A percentile compares a stretch with the other conserved stretches of the same genome.
These are phyloP conservation scores for Tinea semifulvella DNA, from an alignment of 2,888 invertebrate species.

Conservation along the genomic window DNA sequence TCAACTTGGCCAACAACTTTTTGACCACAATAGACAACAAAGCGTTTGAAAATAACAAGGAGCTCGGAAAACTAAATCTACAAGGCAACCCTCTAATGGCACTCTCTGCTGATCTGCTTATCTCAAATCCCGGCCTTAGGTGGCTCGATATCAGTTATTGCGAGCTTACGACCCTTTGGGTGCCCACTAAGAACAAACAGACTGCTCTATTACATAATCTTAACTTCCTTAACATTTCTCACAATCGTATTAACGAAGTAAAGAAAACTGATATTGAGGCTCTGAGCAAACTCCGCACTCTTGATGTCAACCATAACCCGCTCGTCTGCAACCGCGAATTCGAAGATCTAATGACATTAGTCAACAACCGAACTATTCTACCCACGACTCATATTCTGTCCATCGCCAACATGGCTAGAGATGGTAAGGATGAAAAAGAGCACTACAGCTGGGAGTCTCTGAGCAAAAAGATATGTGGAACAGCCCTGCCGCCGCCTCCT, in stretches of 20 bases:
- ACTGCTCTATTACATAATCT: slow-evolving; percentile 60
- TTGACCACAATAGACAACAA: slow-evolving; percentile 68
- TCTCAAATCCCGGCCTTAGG: slow-evolving; percentile 67
- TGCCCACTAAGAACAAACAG: slow-evolving; percentile 54
- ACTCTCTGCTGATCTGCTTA: slow-evolving; percentile 73
- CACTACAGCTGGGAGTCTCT: slow-evolving; percentile 58
- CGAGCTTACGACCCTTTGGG: slow-evolving; percentile 72
- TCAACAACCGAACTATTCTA: slow-evolving; percentile 65
- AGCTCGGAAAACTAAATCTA: slow-evolving; percentile 72
- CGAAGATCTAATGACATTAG: slow-evolving; percentile 71
- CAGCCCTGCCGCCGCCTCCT: slow-evolving; percentile 33
- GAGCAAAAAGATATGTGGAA: slow-evolving; percentile 50
- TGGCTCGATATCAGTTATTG: slow-evolving; percentile 78
- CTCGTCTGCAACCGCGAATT: slow-evolving; percentile 75
- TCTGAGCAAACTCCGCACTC: slow-evolving; percentile 62
- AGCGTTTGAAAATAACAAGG: slow-evolving; percentile 72
- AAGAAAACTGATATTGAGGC: slow-evolving; percentile 67
- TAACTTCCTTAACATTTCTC: slow-evolving; percentile 65
- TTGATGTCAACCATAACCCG: slow-evolving; percentile 73
- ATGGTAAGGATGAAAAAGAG: slow-evolving; percentile 41
- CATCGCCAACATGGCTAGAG: slow-evolving; percentile 48
- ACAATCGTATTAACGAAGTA: slow-evolving; percentile 67
- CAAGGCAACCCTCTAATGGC: slow-evolving; percentile 76
- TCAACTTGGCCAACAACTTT: slow-evolving; percentile 78
- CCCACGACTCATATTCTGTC: slow-evolving; percentile 50